Conservation (phyloP, 1,140 invertebrate genomes). For the Danaus melanippus region DNA sequence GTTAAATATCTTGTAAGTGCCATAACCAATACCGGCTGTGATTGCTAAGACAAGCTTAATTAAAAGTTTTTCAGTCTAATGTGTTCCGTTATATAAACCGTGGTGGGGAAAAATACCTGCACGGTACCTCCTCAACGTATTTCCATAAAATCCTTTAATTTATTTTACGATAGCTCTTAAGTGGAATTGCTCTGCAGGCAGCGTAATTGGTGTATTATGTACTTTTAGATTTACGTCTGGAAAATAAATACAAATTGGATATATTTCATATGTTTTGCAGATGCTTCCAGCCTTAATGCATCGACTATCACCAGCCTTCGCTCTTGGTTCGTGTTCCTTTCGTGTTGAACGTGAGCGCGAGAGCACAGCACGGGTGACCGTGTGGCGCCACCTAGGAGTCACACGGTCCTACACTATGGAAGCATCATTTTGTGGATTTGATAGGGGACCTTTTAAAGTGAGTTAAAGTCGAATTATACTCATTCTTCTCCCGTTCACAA, state of each 20-base stretch:
- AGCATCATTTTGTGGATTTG: slow-evolving; percentile 89
- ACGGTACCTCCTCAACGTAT: too few relatives aligned
- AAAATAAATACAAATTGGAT: too few relatives aligned
- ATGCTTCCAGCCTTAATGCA: slow-evolving; percentile 81
- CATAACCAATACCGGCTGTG: neutral
- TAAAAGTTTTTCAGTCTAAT: slow-evolving; percentile 11
- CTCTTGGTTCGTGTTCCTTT: slow-evolving; percentile 83
- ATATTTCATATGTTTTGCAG: slow-evolving; percentile 41
- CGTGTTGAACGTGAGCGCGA: slow-evolving; percentile 85
- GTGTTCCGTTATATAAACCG: slow-evolving; percentile 14
- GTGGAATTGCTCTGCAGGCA: too few relatives aligned
- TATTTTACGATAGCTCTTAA: too few relatives aligned
- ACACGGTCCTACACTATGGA: slow-evolving; percentile 87
- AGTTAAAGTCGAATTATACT: neutral
- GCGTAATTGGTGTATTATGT: too few relatives aligned
- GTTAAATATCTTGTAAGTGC: slow-evolving; percentile 75
- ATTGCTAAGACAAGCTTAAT: slow-evolving; percentile 9
- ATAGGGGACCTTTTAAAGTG: slow-evolving; percentile 82
- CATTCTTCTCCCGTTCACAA: too few relatives aligned
- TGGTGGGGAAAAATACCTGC: slow-evolving; percentile 6
- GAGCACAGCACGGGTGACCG: slow-evolving; percentile 86
- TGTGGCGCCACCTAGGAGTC: slow-evolving; percentile 88
- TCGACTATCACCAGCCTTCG: slow-evolving; percentile 80
- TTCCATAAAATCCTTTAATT: too few relatives aligned
- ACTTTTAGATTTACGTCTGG: too few relatives aligned